Base-by-base conservation (phyloP, 2,797 vertebrate genomes). In the Siniperca undulata region DNA sequence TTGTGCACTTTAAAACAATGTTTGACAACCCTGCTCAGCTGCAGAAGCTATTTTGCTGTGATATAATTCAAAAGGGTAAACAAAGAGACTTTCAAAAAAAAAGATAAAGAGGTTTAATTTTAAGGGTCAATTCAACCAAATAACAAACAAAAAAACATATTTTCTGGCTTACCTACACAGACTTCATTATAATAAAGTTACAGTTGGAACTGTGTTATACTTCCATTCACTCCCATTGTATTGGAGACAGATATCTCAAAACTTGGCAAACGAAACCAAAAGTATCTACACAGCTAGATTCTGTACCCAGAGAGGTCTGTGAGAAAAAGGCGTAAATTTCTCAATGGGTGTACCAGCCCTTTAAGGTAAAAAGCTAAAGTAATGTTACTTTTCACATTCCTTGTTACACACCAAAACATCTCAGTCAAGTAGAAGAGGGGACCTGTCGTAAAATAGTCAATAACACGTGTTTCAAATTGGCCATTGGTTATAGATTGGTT, bases 401-500 rank as follows among this genome's bases (percentile, higher is more conserved):
- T 46, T 40, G 44, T 68, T 71, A 53, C 59, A 61, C 67, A 64
- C 60, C 62, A 59, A 80, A 91, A 83, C 74, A 75, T 88, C 73
- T 72, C 75, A 85, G 81, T 93, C 65, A 61, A 85, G 72, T 77
- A 55, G 72, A 81, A 74, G 72, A 87, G 81, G 85, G 84, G 90
- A 90, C 86, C 83, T 77, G 90, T 93, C 67, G 86, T 95, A 95
- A 96, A 96, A 95, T 91, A 92, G 94, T 90, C 93, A 93, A 93
- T 94, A 94, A 94, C 95, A 95, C 95, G 86, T 96, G 95, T 95
- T 97, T 97, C 91, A 95, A 96, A 96, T 96, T 96, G 95, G 87
- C 94, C 94, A 93, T 95, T 94, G 92, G 94, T 96, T 96, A 95
- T 95, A 96, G 95, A 95, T 94, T 83, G 89, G 89, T 96, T 96